Base-by-base conservation (phyloP, 92 coral and sea anemone species). In the Porites rus region DNA sequence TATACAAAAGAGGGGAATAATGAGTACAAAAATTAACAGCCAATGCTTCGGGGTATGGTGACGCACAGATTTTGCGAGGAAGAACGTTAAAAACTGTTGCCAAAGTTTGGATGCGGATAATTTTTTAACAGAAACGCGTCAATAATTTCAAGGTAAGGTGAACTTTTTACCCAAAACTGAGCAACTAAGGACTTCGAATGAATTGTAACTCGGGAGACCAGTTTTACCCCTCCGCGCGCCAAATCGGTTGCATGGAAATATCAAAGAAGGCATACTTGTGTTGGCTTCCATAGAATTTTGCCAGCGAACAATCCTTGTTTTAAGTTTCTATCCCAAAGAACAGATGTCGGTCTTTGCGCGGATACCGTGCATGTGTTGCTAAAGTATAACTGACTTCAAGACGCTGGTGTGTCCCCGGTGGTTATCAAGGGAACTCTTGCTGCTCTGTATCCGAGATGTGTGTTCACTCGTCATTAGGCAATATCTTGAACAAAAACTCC, bases 211-310 rank as follows among this genome's bases (percentile, higher is more conserved):
- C 90, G 90, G 92, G 98, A 93, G 85, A 95, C 98, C 83, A 86
- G 71, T 14, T 50, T 62, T 50, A 6, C 80, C 79, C 38, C 78
- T 21, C 20, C 51, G n/a, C 66, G 69, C 80, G 74, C 65, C 70
- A 59, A 78, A 75, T 85, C 75, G 88, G 98, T 95, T 95, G 93
- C 98, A 92, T 95, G 28, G 98, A 84, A 88, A 95, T 95, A 90
- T 89, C 93, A 74, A 77, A 72, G 78, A 69, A 59, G 87, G 80
- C 95, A 95, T 95, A 88, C 93, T 90, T 82, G 77, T 72, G 82
- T 73, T 43, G 86, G 90, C 80, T 90, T 90, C 96, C 98, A 92
- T 95, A 93, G 98, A 92, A 85, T 88, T 92, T 95, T 93, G 96
- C 98, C 93, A 84, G 93, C 89, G 96, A 90, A 95, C 96, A 76